Conservation (phyloP, 2,888 invertebrate species). For the Polydrusus cervinus region DNA sequence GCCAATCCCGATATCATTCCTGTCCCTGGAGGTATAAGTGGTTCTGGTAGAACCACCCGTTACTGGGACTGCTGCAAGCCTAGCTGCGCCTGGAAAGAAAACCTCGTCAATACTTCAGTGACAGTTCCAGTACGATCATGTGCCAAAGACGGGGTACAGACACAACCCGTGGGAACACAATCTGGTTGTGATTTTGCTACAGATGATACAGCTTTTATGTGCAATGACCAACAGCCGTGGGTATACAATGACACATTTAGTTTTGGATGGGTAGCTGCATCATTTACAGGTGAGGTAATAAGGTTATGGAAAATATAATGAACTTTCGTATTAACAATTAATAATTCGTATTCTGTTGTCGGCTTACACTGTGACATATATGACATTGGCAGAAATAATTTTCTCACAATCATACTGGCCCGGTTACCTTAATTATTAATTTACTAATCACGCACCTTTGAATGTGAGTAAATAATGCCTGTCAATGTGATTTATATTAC, state of each 20-base stretch:
- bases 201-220: constrained; percentile 44
- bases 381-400: too few species aligned
- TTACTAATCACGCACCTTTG: too few species aligned
- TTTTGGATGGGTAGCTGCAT: constrained; percentile 53
- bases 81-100: constrained; percentile 55
- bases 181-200: constrained; percentile 45
- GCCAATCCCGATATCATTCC: constrained; percentile 45
- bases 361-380: too few species aligned
- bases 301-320: too few species aligned
- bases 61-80: constrained; percentile 60
- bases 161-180: constrained; percentile 3
- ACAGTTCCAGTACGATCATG: constrained; percentile 52
- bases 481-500: too few species aligned
- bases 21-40: constrained; percentile 51
- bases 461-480: too few species aligned
- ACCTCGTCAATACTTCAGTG: constrained; percentile 32
- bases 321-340: too few species aligned
- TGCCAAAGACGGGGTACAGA: constrained; percentile 47
- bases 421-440: too few species aligned
- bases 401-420: too few species aligned
- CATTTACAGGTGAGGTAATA: constrained; percentile 38
- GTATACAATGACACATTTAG: constrained; percentile 45
- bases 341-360: too few species aligned
- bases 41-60: constrained; percentile 54
- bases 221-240: constrained; percentile 49